Percentiles rank a stretch among this genome's conserved stretches.
Conservation (phyloP, 1,140 invertebrate genomes). For the Gryllus bimaculatus region DNA sequence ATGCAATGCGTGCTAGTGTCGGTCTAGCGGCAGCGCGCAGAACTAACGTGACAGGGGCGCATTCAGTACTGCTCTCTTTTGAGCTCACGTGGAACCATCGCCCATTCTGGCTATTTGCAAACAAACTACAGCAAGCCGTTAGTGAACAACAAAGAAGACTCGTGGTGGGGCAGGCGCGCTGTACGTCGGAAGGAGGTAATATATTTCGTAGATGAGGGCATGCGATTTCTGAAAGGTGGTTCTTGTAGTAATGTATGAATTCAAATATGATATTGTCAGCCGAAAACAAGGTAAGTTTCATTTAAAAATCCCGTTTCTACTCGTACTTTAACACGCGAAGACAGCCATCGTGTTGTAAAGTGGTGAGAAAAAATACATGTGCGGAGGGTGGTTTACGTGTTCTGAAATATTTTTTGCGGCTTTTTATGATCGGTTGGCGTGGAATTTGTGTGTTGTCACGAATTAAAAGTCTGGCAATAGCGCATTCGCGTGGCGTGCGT, state of each 20-base stretch:
- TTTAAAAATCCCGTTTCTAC: conserved; percentile 7
- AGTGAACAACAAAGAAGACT: conserved; percentile 19
- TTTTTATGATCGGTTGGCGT: background rate
- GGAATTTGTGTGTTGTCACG: background rate
- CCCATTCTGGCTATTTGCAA: conserved; percentile 15
- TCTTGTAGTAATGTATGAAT: background rate
- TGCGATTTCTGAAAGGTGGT: too few relatives aligned
- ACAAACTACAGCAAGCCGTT: conserved; percentile 18
- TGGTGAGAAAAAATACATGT: background rate
- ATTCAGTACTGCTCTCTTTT: conserved; percentile 13
- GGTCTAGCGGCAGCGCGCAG: background rate
- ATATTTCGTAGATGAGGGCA: background rate
- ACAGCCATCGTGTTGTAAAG: background rate
- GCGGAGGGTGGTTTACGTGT: background rate
- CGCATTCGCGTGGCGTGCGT: background rate
- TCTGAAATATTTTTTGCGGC: background rate
- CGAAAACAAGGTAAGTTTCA: conserved; percentile 15
- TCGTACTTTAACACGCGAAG: background rate
- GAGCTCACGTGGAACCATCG: background rate
- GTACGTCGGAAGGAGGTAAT: conserved; percentile 9
- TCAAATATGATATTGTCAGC: background rate
- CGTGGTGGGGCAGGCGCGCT: conserved; percentile 17
- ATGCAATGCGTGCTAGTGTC: background rate
- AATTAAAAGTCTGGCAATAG: background rate
- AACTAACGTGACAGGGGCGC: background rate